phyloP scores from a whole-genome alignment of 2,888 invertebrate genomes.

The Rotaria sp. region DNA sequence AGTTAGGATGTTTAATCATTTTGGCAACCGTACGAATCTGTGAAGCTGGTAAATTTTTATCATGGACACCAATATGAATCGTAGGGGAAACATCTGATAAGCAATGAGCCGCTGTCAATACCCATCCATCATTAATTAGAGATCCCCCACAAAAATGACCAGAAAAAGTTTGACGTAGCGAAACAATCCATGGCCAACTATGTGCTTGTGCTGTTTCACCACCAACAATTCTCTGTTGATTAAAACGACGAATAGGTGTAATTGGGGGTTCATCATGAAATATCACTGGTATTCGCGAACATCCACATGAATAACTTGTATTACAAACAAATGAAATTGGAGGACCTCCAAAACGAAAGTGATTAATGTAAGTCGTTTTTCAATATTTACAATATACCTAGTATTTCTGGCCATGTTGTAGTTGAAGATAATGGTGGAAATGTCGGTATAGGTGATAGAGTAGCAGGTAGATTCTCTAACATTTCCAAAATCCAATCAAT shows the following conservation, averaged over 20 bases:
- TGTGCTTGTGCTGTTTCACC: not conserved
- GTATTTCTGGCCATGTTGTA: not conserved
- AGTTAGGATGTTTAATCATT: not conserved
- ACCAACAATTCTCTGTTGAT: not conserved
- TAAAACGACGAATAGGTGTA: too few relatives aligned
- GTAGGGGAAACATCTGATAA: not conserved
- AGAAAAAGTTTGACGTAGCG: not conserved
- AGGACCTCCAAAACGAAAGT: not conserved
- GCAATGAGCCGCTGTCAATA: not conserved
- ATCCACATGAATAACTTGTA: not conserved
- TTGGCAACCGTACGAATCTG: not conserved
- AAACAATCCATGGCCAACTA: not conserved
- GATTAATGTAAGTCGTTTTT: too few relatives aligned
- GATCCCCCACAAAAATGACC: not conserved
- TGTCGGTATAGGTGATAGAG: not conserved
- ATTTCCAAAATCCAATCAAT: not conserved
- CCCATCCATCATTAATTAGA: not conserved
- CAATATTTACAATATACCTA: not conserved
- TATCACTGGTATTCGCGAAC: not conserved
- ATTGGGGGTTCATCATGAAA: not conserved
- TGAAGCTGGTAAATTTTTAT: too few relatives aligned
- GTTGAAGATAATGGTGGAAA: not conserved
- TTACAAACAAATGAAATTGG: not conserved
- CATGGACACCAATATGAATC: not conserved
- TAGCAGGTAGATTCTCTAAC: not conserved